Conservation (phyloP, 2,888 invertebrate genomes). For the Neria commutata region DNA sequence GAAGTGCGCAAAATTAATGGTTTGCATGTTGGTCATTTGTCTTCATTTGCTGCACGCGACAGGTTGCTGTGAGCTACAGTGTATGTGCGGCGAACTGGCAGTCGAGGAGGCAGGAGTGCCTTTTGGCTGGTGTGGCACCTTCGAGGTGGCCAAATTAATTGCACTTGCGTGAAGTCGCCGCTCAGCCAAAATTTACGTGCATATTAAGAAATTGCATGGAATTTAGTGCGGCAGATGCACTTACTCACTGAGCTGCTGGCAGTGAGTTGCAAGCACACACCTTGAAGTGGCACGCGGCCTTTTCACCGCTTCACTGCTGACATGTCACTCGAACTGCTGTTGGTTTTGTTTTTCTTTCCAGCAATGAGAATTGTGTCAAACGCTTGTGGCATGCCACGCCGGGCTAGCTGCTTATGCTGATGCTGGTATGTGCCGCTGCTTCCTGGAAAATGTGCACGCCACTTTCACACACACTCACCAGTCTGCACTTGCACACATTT, state of each 20-base stretch:
- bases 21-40: constrained; percentile 58
- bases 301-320: constrained; percentile 18
- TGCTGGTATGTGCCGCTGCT: neutral
- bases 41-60: constrained; percentile 48
- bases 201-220: constrained; percentile 38
- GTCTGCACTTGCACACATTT: constrained; percentile 16
- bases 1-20: constrained; percentile 56
- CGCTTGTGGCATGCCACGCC: constrained; percentile 35
- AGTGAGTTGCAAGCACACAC: constrained; percentile 19
- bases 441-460: neutral
- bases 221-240: constrained; percentile 12
- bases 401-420: neutral
- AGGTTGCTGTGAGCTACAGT: too few species aligned
- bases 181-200: constrained; percentile 21
- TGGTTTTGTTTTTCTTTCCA: constrained; percentile 39
- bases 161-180: constrained; percentile 21
- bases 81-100: neutral
- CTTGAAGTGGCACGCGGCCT: neutral
- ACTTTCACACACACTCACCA: neutral
- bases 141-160: constrained; percentile 30
- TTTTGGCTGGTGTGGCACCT: constrained; percentile 8
- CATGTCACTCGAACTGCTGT: constrained; percentile 34
- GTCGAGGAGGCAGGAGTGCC: constrained; percentile 8
- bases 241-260: neutral
- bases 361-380: constrained; percentile 58